A percentile compares a stretch with the other conserved stretches of the same genome.
Conservation (phyloP, 1,140 invertebrate species). For the Drosophila eugracilis region DNA sequence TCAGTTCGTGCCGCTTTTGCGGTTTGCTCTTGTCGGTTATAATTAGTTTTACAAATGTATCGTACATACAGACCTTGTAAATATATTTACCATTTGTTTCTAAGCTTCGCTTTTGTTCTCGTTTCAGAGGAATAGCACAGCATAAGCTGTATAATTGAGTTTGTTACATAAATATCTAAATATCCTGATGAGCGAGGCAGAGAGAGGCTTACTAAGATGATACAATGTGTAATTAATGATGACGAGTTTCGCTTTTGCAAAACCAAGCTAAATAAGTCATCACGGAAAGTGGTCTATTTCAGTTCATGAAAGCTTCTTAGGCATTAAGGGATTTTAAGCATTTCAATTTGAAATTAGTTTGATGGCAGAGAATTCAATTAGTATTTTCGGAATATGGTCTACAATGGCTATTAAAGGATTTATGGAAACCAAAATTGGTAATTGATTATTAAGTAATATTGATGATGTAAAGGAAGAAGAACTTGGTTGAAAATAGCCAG, state of each 20-base stretch:
- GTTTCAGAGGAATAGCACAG: not conserved
- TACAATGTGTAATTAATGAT: constrained; percentile 32
- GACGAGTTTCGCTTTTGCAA: constrained; percentile 9
- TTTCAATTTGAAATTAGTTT: not conserved
- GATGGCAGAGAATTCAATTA: not conserved
- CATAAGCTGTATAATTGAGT: constrained; percentile 22
- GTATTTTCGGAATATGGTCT: not conserved
- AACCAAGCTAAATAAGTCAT: constrained; percentile 6
- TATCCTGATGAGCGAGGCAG: not conserved
- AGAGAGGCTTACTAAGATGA: not conserved
- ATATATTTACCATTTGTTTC: constrained; percentile 10
- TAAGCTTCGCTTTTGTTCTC: not conserved
- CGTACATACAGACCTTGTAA: not conserved
- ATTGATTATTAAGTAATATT: too few species aligned
- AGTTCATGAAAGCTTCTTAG: constrained; percentile 1
- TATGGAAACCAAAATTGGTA: not conserved
- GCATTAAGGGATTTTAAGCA: constrained; percentile 9
- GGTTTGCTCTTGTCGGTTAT: constrained; percentile 11
- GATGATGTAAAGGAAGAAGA: too few species aligned
- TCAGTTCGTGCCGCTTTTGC: not conserved
- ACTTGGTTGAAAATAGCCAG: not conserved
- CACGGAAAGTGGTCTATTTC: constrained; percentile 10
- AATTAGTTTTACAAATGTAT: constrained; percentile 38
- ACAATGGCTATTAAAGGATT: not conserved
- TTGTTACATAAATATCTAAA: constrained; percentile 40